Conservation (phyloP, 2,888 invertebrate species). For the Myopa tessellatipennis region DNA sequence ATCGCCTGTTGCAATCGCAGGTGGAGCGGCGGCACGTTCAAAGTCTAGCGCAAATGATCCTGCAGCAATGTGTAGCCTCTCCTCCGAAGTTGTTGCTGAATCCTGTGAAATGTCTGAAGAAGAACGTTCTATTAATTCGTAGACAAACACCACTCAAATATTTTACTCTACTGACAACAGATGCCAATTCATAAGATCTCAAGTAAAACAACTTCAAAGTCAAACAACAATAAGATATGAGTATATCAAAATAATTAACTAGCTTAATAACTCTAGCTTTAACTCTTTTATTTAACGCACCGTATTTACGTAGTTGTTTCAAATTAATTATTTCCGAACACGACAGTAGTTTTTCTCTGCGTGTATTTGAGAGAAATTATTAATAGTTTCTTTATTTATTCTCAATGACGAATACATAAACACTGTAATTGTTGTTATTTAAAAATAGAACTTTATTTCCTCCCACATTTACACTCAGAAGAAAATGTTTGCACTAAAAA, state of each 20-base stretch:
- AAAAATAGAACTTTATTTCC: slow-evolving; percentile 40
- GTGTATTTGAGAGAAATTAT: slow-evolving; percentile 37
- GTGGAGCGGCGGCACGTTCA: slow-evolving; percentile 52
- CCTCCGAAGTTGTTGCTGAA: slow-evolving; percentile 61
- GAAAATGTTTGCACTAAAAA: slow-evolving; percentile 32
- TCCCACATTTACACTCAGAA: slow-evolving; percentile 38
- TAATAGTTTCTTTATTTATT: slow-evolving; percentile 40
- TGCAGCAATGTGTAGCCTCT: slow-evolving; percentile 65
- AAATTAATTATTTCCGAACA: not conserved
- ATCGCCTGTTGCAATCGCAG: slow-evolving; percentile 53
- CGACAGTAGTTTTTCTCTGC: slow-evolving; percentile 17
- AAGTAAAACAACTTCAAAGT: not conserved
- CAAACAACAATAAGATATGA: not conserved
- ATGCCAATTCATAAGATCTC: not conserved
- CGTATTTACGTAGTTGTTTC: not conserved
- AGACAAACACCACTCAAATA: not conserved
- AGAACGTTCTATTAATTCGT: not conserved
- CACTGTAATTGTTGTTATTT: slow-evolving; percentile 37
- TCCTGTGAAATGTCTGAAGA: slow-evolving; percentile 68
- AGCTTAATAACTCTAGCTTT: not conserved
- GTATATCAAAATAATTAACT: not conserved
- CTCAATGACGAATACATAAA: slow-evolving; percentile 40
- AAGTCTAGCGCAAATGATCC: slow-evolving; percentile 63
- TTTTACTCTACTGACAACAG: too few species aligned
- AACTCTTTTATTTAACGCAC: slow-evolving; percentile 1